phyloP scores from a whole-genome alignment of 1,140 invertebrate species.

The Pomacea maculata region DNA sequence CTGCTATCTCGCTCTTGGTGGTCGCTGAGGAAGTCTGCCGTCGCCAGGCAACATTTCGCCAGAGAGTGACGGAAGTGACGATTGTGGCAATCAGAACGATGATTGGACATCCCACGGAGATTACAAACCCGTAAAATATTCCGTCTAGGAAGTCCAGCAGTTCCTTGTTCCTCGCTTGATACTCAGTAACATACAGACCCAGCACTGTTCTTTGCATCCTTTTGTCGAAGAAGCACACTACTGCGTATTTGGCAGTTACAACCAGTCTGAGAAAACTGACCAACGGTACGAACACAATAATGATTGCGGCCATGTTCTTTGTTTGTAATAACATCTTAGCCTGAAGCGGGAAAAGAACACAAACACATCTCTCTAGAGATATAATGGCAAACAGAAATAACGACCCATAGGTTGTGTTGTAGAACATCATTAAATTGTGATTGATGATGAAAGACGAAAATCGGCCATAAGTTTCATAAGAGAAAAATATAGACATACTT shows the following conservation, averaged over 20 bases:
- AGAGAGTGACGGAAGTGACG: constrained; percentile 5
- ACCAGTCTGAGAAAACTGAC: background rate
- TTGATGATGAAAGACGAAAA: background rate
- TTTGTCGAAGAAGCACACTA: constrained; percentile 9
- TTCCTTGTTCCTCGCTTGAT: background rate
- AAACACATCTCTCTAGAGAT: constrained; percentile 5
- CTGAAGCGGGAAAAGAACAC: constrained; percentile 9
- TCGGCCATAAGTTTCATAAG: background rate
- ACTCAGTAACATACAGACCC: background rate
- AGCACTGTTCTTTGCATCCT: background rate
- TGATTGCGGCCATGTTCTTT: background rate
- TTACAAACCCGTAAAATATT: constrained; percentile 6
- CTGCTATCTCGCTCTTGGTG: constrained; percentile 1
- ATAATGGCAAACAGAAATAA: background rate
- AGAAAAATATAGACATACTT: background rate
- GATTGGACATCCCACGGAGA: constrained; percentile 13
- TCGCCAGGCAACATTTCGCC: background rate
- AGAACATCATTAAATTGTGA: constrained; percentile 4
- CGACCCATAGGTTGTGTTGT: background rate
- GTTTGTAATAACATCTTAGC: background rate
- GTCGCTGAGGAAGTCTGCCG: background rate
- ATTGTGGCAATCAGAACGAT: constrained; percentile 1
- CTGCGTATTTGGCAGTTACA: constrained; percentile 3
- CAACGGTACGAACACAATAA: background rate
- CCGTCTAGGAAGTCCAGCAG: background rate